A percentile compares a stretch with the other conserved stretches of the same genome.
Conservation (phyloP, 2,888 invertebrate genomes). For the Lobophora halterata region DNA sequence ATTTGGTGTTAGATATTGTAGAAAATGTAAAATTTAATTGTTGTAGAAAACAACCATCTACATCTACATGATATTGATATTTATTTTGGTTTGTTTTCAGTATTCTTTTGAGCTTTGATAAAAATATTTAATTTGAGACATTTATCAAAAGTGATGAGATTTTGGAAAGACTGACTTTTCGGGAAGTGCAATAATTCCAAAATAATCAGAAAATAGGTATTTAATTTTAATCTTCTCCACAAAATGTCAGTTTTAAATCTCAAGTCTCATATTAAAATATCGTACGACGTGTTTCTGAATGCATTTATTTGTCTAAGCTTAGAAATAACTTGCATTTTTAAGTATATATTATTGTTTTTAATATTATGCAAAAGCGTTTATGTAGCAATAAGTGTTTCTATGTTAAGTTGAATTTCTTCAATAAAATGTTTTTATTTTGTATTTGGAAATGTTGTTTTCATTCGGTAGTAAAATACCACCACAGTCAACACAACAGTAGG, state of each 20-base stretch:
- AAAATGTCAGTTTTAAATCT: slow-evolving; percentile 12
- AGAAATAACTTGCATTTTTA: slow-evolving; percentile 7
- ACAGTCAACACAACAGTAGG: neutral
- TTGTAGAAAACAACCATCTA: slow-evolving; percentile 7
- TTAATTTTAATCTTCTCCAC: slow-evolving; percentile 10
- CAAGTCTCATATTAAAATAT: slow-evolving; percentile 25
- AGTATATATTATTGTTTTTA: slow-evolving; percentile 27
- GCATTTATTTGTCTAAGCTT: slow-evolving; percentile 21
- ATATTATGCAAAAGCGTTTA: slow-evolving; percentile 32
- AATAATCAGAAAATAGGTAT: neutral
- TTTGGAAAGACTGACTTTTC: slow-evolving; percentile 63
- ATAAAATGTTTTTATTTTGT: slow-evolving; percentile 68
- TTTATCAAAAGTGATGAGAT: too few species aligned
- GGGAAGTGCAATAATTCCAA: slow-evolving; percentile 71
- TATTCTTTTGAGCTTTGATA: slow-evolving; percentile 4
- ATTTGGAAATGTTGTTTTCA: slow-evolving; percentile 51
- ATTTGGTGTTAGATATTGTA: slow-evolving; percentile 24
- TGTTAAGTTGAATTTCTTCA: slow-evolving; percentile 49
- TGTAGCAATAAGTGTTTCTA: slow-evolving; percentile 39
- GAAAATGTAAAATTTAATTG: slow-evolving; percentile 12
- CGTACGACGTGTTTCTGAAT: slow-evolving; percentile 24
- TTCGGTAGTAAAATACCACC: too few species aligned
- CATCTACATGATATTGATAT: neutral
- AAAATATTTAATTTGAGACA: neutral
- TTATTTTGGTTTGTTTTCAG: neutral